These are phyloP conservation scores for Tetragonula carbonaria DNA, from an alignment of 2,888 invertebrate genomes.

Conservation along the genomic window DNA sequence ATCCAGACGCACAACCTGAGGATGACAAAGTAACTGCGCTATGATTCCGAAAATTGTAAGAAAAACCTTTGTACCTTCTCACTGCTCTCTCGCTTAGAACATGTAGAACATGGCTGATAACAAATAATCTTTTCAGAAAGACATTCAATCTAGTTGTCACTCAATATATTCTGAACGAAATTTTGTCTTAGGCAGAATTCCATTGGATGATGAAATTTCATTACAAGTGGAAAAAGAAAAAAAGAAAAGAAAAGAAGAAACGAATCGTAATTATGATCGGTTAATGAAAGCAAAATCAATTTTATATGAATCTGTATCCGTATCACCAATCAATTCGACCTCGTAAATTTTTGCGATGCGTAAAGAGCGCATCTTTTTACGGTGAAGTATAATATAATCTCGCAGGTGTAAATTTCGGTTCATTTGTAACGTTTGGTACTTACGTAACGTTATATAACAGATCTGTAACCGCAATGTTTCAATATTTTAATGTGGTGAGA, in stretches of 20 bases:
- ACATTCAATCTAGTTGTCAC: too few species aligned
- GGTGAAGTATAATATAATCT: background rate
- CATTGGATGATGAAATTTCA: background rate
- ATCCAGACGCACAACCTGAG: constrained; percentile 17
- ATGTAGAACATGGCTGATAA: background rate
- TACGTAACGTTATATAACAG: constrained; percentile 47
- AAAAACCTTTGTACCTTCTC: background rate
- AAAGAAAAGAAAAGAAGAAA: too few species aligned
- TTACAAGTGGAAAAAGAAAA: background rate
- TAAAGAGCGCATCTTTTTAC: background rate
- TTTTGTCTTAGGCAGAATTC: background rate
- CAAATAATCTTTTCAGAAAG: background rate
- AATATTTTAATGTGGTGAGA: constrained; percentile 10
- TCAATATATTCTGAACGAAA: background rate
- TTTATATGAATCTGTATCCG: too few species aligned
- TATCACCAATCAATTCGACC: background rate
- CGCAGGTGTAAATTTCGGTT: constrained; percentile 22
- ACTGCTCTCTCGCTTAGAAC: background rate
- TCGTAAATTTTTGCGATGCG: background rate
- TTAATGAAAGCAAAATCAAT: background rate
- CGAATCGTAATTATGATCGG: background rate
- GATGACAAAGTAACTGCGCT: constrained; percentile 17
- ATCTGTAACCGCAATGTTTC: background rate
- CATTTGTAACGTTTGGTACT: constrained; percentile 8
- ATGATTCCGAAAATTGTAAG: constrained; percentile 40